A percentile compares a stretch with the other conserved stretches of the same genome.
Evolutionary conservation across 2,797 vertebrate species (phyloP).

Genomic region (Pristis pectinata): DNA sequence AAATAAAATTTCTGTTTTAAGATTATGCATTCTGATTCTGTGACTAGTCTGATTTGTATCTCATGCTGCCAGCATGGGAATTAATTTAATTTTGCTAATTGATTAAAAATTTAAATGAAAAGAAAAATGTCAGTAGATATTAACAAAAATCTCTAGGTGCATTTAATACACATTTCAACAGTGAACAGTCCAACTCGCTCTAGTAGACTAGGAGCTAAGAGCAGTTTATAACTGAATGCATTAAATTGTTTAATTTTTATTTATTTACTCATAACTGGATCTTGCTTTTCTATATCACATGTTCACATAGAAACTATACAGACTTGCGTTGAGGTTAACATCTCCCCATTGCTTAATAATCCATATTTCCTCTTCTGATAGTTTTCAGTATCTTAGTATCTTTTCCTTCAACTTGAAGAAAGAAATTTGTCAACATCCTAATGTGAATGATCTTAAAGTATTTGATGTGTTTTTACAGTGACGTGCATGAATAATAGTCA

Average conservation of each 20-base stretch:
- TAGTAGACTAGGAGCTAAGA: neutral
- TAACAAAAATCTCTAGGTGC: neutral
- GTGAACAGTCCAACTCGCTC: neutral
- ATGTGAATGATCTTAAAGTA: neutral
- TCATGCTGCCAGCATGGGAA: neutral
- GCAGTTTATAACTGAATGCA: neutral
- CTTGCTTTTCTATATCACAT: neutral
- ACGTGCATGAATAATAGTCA: neutral
- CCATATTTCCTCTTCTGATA: neutral
- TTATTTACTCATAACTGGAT: neutral
- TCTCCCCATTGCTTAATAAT: neutral
- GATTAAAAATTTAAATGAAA: neutral
- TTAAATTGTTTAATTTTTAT: neutral
- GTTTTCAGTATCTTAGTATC: neutral
- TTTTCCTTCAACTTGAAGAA: neutral
- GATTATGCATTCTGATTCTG: neutral
- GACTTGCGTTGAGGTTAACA: neutral
- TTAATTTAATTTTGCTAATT: neutral
- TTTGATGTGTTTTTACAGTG: neutral
- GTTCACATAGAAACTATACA: no score
- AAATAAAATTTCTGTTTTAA: neutral
- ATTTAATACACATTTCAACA: neutral
- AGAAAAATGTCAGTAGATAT: neutral
- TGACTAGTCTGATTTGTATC: neutral
- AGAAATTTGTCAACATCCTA: neutral